Base-by-base conservation (phyloP, 2,797 vertebrate species). In the Sebastes glaucus region DNA sequence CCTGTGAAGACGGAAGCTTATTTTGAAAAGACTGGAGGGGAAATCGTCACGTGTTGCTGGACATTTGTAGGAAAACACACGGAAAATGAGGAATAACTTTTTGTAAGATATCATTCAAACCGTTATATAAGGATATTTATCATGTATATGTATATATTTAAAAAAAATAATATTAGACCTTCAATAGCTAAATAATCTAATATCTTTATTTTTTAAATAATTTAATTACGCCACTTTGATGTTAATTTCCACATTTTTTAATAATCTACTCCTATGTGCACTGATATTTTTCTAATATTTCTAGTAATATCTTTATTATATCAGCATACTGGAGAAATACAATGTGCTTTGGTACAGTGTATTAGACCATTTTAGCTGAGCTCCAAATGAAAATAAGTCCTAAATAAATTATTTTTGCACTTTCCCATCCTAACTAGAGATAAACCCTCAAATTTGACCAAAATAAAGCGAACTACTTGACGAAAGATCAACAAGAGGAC, bases 401-500 rank as follows among this genome's bases (percentile, higher is more conserved):
- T 42, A 42, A 42, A 42, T 14, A 42, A 14, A 14, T 42, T 1
- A 7, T 16, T 49, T 49, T 13, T 70, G 13, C 4, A 32, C 5
- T 22, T 46, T 73, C 16, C 5, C 4, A 53, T 62, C 52, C 16
- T 9, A 16, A 69, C 14, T 6, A 13, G 30, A 70, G 23, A 81
- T 42, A 68, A 83, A 67, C 11, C 5, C 63, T 13, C 2, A 53
- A 89, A 90, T 69, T 72, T 84, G 89, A 94, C 92, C 18, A 5
- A 92, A 93, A 94, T 28, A 94, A 93, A 82, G 82, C 78, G 82
- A 95, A 94, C 93, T 53, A 53, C 22, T 38, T 53, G 69, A 91
- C 93, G 76, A 96, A 95, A 95, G 95, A 96, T 95, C 94, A 95
- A 89, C 91, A 74, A 87, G 91, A 96, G 91, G 94, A 96, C 88